Evolutionary conservation across 2,888 invertebrate genomes (phyloP), one percentile per base, ranked within the genome.

Genomic region (Sialis lutaria): DNA sequence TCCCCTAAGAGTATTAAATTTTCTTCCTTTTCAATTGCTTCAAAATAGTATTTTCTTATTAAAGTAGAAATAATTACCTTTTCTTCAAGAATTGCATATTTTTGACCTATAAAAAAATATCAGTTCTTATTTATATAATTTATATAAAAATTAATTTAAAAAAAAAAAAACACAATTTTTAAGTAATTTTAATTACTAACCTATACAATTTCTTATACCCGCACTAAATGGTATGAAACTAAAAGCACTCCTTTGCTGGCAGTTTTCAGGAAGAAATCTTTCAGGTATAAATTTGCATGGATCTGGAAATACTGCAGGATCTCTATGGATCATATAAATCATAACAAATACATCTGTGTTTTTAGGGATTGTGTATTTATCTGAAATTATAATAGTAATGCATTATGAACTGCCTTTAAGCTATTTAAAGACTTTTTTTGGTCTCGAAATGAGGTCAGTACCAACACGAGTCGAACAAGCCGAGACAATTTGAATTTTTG

Each of bases 141-240:
- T 48, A 13, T 45, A 42, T 12, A 8, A 40, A 39, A 32, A 10
- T 10, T 10, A 7, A 2, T 13, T n/a, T n/a, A n/a, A n/a, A n/a
- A n/a, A n/a, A n/a, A 6, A 33, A 30, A 44, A 30, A 35, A 9
- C 30, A 45, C n/a, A 12, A n/a, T 41, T 7, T 41, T 12, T 41
- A 13, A 12, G 5, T 13, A 13, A 41, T 54, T 50, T 57, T 58
- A 6, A 40, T 40, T 10, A 47, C 41, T 57, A 64, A 77, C 78
- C 80, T 50, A 77, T 75, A 53, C 77, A 77, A 57, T 77, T 77
- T 6, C 77, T 64, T 0, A 71, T 69, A 2, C 77, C 77, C 1
- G 74, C 76, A 54, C 76, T 76, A 49, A 77, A 77, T 0, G 77
- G 77, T 48, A 77, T 67, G 54, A 69, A 77, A 0, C 72, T 65